Evolutionary conservation across 2,888 invertebrate genomes (phyloP).

Genomic region (Drosophila planitibia): DNA sequence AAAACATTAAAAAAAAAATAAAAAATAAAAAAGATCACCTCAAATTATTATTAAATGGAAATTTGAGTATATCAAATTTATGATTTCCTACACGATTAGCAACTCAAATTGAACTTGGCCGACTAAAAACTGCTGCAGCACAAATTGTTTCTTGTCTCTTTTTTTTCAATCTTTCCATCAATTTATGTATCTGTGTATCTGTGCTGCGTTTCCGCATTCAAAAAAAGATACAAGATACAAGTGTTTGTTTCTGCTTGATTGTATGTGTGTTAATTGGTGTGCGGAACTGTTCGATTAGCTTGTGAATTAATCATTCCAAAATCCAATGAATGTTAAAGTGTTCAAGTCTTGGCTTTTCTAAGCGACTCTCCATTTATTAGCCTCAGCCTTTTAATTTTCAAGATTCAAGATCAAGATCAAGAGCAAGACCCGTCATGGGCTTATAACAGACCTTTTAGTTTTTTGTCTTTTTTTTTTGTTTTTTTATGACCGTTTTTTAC

Average conservation of each 20-base stretch:
- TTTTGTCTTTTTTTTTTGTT: constrained; percentile 26
- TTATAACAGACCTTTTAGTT: constrained; percentile 15
- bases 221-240: constrained; percentile 24
- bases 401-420: constrained; percentile 71
- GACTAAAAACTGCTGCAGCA: constrained; percentile 35
- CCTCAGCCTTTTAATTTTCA: constrained; percentile 57
- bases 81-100: constrained; percentile 49
- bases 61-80: constrained; percentile 10
- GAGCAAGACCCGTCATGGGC: constrained; percentile 11
- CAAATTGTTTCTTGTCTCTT: constrained; percentile 4
- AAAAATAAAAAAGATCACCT: constrained; percentile 13
- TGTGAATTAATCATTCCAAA: constrained; percentile 46
- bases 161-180: neutral
- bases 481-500: constrained; percentile 64
- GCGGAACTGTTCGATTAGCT: constrained; percentile 47
- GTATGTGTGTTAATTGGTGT: constrained; percentile 12
- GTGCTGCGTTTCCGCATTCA: constrained; percentile 64
- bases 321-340: constrained; percentile 15
- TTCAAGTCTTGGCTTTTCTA: constrained; percentile 24
- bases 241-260: neutral
- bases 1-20: constrained; percentile 26
- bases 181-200: constrained; percentile 6
- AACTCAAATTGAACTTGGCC: constrained; percentile 55
- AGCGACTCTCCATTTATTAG: constrained; percentile 18
- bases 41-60: constrained; percentile 24